Evolutionary conservation across 2,113 vertebrate genomes (phyloP).

Genomic region (Xerus inauris): DNA sequence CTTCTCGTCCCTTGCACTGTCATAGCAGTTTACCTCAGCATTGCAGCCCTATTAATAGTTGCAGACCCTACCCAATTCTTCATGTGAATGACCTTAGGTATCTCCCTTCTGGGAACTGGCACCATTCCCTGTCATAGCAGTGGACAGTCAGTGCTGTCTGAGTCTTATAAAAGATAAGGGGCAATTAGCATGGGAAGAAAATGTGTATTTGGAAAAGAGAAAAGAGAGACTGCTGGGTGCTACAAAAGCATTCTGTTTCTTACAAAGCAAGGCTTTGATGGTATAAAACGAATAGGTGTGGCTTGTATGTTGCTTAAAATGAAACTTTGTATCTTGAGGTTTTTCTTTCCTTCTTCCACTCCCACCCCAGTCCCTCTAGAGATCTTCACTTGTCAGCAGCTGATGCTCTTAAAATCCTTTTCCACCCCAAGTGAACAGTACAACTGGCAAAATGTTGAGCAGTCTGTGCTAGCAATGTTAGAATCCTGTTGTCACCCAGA

Average conservation of each 20-base stretch:
- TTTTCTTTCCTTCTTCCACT: constrained; percentile 73
- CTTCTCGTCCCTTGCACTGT: neutral
- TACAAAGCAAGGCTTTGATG: constrained; percentile 74
- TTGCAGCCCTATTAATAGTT: neutral
- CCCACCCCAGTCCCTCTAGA: constrained; percentile 33
- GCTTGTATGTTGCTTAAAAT: constrained; percentile 77
- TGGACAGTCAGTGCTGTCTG: constrained; percentile 50
- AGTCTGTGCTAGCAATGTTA: neutral
- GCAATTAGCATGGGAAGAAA: constrained; percentile 66
- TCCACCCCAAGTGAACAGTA: constrained; percentile 33
- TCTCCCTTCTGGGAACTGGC: constrained; percentile 36
- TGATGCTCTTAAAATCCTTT: constrained; percentile 78
- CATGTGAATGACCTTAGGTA: constrained; percentile 30
- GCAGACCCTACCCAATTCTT: neutral
- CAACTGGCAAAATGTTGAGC: constrained; percentile 58
- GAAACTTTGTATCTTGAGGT: constrained; percentile 53
- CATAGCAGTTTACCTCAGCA: neutral
- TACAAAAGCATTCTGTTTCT: constrained; percentile 73
- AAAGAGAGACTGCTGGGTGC: constrained; percentile 47
- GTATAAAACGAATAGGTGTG: constrained; percentile 72
- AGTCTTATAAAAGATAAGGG: constrained; percentile 66
- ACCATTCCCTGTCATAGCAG: neutral
- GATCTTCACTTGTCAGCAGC: constrained; percentile 79
- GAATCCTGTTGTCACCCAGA: neutral
- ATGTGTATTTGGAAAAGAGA: constrained; percentile 73